phyloP scores from a whole-genome alignment of 2,888 invertebrate species.

The Amiota mariae region DNA sequence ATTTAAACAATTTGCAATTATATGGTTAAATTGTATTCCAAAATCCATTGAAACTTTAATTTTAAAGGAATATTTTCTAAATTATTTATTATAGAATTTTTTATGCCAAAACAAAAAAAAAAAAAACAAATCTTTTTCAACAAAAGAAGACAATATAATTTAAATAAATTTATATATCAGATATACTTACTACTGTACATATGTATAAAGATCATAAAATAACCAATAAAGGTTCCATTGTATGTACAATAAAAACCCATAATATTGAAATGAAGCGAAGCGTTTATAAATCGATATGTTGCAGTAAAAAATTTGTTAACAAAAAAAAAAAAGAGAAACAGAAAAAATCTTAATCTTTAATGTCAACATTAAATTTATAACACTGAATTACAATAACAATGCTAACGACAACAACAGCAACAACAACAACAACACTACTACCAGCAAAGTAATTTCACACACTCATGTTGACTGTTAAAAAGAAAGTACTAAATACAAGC shows the following conservation, averaged over 20 bases:
- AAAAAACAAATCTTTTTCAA: too few relatives aligned
- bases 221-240: too few relatives aligned
- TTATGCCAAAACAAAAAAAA: too few relatives aligned
- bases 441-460: slow-evolving; percentile 63
- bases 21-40: too few relatives aligned
- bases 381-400: background rate
- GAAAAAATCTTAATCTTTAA: slow-evolving; percentile 65
- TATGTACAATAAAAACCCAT: too few relatives aligned
- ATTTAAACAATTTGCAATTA: too few relatives aligned
- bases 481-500: slow-evolving; percentile 13
- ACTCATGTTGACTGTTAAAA: slow-evolving; percentile 48
- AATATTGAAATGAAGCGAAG: background rate
- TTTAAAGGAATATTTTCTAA: too few relatives aligned
- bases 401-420: background rate
- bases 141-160: background rate
- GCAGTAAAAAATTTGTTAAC: slow-evolving; percentile 55
- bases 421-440: slow-evolving; percentile 37
- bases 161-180: slow-evolving; percentile 2
- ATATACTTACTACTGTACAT: background rate
- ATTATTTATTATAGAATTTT: too few relatives aligned
- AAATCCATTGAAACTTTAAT: too few relatives aligned
- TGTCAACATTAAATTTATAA: slow-evolving; percentile 60
- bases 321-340: slow-evolving; percentile 40
- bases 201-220: background rate
- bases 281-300: background rate